phyloP scores from a whole-genome alignment of 2,113 vertebrate genomes.

The Carassius carassius region DNA sequence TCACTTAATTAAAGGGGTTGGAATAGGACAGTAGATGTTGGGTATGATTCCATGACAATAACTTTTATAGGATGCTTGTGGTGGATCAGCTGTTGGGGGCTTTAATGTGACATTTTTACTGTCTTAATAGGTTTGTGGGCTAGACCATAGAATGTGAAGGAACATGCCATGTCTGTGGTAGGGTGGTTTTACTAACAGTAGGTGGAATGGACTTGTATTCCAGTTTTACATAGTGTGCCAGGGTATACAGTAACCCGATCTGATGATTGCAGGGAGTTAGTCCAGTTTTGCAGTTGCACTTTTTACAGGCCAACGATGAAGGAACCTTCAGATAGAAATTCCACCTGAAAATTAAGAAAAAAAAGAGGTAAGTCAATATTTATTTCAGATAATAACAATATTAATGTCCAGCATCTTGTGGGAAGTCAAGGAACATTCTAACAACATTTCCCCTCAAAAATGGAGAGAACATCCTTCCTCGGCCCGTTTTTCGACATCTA shows the following conservation, averaged over 20 bases:
- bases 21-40: no score
- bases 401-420: no score
- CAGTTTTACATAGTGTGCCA: constrained; percentile 24
- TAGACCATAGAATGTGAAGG: neutral
- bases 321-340: neutral
- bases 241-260: constrained; percentile 30
- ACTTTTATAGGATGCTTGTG: no score
- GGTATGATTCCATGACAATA: no score
- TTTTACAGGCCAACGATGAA: constrained; percentile 1
- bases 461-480: neutral
- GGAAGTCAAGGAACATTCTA: neutral
- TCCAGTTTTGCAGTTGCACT: constrained; percentile 41
- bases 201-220: neutral
- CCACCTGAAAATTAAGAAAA: neutral
- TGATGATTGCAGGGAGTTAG: constrained; percentile 28
- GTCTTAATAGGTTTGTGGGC: constrained; percentile 25
- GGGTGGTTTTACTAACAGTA: constrained; percentile 13
- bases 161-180: constrained; percentile 22
- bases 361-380: neutral
- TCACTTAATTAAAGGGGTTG: no score
- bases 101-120: constrained; percentile 17
- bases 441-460: neutral
- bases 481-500: no score
- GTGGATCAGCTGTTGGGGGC: neutral
- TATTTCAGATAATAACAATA: neutral